Percentiles rank a stretch among this genome's conserved stretches.
Evolutionary conservation across 2,888 invertebrate species (phyloP).

Genomic region (Bugulina stolonifera): DNA sequence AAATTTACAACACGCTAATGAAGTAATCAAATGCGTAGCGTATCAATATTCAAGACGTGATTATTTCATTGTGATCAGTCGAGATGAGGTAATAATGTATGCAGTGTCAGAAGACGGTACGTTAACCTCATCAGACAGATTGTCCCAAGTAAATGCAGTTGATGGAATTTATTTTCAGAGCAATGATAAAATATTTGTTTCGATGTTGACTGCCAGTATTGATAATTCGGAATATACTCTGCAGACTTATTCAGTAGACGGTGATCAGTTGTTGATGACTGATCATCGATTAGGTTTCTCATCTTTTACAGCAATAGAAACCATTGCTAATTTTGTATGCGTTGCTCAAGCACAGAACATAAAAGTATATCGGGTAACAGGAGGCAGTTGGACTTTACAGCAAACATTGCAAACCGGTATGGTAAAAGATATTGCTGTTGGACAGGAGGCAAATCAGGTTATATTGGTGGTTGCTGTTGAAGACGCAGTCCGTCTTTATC

Average conservation of each 20-base stretch:
- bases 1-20: background rate
- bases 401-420: background rate
- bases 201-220: background rate
- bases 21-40: background rate
- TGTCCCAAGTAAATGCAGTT: too few relatives aligned
- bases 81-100: too few relatives aligned
- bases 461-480: background rate
- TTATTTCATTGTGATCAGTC: slow-evolving; percentile 33
- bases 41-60: slow-evolving; percentile 30
- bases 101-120: too few relatives aligned
- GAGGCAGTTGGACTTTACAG: background rate
- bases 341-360: background rate
- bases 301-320: background rate
- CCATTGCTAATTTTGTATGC: background rate
- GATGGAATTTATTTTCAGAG: too few relatives aligned
- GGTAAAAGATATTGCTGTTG: background rate
- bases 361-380: background rate
- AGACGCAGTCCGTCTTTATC: background rate
- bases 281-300: slow-evolving; percentile 31
- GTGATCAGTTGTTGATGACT: background rate
- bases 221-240: background rate
- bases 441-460: background rate
- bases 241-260: background rate
- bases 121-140: too few relatives aligned
- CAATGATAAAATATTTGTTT: background rate